A percentile compares a stretch with the other conserved stretches of the same genome.
phyloP scores from a whole-genome alignment of 2,113 vertebrate species.

The Struthio camelus region DNA sequence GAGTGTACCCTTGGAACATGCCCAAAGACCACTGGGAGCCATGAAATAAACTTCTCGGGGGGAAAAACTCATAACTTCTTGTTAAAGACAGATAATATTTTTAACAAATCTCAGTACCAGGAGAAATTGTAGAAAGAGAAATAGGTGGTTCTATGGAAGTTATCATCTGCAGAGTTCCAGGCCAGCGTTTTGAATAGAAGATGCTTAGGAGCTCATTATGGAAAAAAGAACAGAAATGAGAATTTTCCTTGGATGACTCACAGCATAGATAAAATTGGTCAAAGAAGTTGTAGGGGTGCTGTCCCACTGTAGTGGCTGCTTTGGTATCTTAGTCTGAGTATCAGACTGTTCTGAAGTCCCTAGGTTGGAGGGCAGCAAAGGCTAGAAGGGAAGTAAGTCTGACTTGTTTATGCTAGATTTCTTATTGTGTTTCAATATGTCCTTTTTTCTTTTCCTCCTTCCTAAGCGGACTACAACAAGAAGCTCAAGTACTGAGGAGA shows the following conservation, averaged over 20 bases:
- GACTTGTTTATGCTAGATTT: not conserved
- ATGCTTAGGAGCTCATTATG: not conserved
- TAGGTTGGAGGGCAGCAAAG: not conserved
- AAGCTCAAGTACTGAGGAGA: not conserved
- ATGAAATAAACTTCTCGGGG: not conserved
- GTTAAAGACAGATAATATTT: not conserved
- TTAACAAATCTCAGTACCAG: not conserved
- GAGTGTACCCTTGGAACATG: not conserved
- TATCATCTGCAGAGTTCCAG: not conserved
- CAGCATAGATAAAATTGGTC: not conserved
- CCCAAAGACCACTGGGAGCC: not conserved
- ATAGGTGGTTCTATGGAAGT: not conserved
- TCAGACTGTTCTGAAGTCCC: not conserved
- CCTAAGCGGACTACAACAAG: not conserved
- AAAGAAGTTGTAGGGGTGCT: not conserved
- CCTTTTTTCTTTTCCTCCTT: not conserved
- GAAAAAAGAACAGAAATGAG: not conserved
- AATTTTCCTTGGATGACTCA: not conserved
- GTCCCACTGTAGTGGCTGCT: rapidly evolving
- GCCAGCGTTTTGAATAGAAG: not conserved
- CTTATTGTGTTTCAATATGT: not conserved
- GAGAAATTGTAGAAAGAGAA: not conserved
- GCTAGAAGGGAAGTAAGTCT: not conserved
- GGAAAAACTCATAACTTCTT: not conserved
- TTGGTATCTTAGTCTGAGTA: not conserved